Conservation (phyloP, 2,797 vertebrate genomes). For the Paguma larvata region DNA sequence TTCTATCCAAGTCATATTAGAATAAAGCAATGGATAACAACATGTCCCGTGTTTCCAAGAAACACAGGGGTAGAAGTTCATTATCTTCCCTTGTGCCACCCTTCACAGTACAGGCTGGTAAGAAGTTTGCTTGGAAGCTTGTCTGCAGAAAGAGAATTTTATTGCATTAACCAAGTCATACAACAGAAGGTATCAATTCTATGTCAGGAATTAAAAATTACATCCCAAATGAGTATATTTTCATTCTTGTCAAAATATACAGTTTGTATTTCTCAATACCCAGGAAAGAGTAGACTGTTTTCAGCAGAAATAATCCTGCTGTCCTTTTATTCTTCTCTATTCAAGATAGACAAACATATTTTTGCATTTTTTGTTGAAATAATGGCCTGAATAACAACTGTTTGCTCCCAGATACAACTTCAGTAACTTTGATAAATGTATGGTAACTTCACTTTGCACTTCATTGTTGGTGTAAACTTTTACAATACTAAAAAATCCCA, state of each 20-base stretch:
- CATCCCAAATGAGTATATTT: slow-evolving; percentile 64
- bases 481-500: not conserved
- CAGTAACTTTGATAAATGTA: not conserved
- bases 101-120: slow-evolving; percentile 26
- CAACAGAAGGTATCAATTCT: slow-evolving; percentile 69
- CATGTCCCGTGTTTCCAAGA: slow-evolving; percentile 63
- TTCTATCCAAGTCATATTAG: slow-evolving; percentile 81
- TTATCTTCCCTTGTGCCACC: slow-evolving; percentile 42
- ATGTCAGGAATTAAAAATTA: slow-evolving; percentile 64
- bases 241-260: slow-evolving; percentile 65
- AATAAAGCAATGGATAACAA: slow-evolving; percentile 76
- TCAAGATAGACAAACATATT: not conserved
- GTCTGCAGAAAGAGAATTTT: slow-evolving; percentile 62
- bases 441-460: not conserved
- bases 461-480: not conserved
- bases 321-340: not conserved
- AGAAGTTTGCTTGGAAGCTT: slow-evolving; percentile 54
- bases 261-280: slow-evolving; percentile 55
- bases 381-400: not conserved
- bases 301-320: not conserved
- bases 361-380: slow-evolving; percentile 43
- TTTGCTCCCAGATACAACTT: not conserved
- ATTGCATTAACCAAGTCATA: slow-evolving; percentile 63
- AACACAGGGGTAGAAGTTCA: not conserved
- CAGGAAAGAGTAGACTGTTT: slow-evolving; percentile 10